Base-by-base conservation (phyloP, 2,113 vertebrate species). In the Engraulis encrasicolus region DNA sequence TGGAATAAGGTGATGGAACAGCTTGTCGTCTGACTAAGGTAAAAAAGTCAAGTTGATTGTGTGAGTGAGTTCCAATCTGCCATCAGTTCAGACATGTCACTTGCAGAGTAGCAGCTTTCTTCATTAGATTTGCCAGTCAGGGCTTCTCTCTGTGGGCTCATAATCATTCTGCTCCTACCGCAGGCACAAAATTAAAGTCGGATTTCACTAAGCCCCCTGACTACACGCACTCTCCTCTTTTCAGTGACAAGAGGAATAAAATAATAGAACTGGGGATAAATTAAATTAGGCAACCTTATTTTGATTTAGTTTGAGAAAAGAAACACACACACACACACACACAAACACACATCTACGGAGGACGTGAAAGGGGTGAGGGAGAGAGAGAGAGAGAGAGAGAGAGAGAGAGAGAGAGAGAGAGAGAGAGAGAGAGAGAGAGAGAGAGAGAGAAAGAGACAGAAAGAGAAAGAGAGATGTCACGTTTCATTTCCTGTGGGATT, bases 101-200 rank as follows among this genome's bases (percentile, higher is more conserved):
- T 34, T 52, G 15, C 37, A 17, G 6, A 78, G n/a, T n/a, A n/a
- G 1, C 3, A 6, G 12, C 12, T 4, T 74, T 34, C 61, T 58
- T 20, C 54, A 34, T 34, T 71, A 34, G 2, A 71, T 15, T 71
- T 15, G 2, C 61, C 27, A 34, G n/a, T n/a, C n/a, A n/a, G n/a
- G 31, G 61, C 11, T 71, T 31, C 61, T 17, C 61, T 31, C 27
- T 74, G 66, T 74, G 50, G 19, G 20, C 15, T 71, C 36, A n/a
- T 27, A 78, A 18, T 27, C 27, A 31, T 34, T 74, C 66, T 34
- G 14, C 23, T 34, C 66, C 23, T n/a, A 31, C 2, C 1, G 27
- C 66, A 74, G 66, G 52, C 50, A 61, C 50, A 23, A 54, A 79
- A 89, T 89, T 89, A 91, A 89, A 89, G 86, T 71, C 50, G 79